Conservation (phyloP, 1,140 invertebrate genomes). For the Rhopalosiphum padi region DNA sequence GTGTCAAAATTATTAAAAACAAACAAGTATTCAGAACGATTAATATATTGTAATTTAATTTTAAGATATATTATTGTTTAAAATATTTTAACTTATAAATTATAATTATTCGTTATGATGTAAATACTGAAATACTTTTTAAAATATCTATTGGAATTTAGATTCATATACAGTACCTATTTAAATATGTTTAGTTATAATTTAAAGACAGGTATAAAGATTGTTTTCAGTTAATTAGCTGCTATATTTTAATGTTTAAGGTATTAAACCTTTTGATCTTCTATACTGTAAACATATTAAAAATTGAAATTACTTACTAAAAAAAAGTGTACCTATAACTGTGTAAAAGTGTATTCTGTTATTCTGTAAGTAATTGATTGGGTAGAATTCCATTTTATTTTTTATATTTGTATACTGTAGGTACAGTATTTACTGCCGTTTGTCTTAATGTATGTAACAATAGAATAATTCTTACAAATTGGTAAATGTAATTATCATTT, state of each 20-base stretch:
- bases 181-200: background rate
- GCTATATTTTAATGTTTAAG: background rate
- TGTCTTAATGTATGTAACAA: constrained; percentile 10
- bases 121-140: background rate
- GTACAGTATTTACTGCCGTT: constrained; percentile 6
- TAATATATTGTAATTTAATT: background rate
- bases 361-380: constrained; percentile 24
- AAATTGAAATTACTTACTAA: background rate
- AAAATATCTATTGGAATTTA: background rate
- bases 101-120: background rate
- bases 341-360: background rate
- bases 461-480: constrained; percentile 12
- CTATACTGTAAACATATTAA: background rate
- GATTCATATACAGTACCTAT: background rate
- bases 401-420: background rate
- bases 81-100: background rate
- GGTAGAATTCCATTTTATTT: constrained; percentile 13
- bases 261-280: background rate
- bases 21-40: background rate
- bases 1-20: background rate
- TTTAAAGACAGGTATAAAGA: background rate
- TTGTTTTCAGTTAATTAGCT: background rate
- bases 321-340: background rate
- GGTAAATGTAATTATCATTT: constrained; percentile 51
- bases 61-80: background rate